Evolutionary conservation across 2,113 vertebrate species (phyloP), one percentile per base, ranked within the genome.

Genomic region (Alces alces): DNA sequence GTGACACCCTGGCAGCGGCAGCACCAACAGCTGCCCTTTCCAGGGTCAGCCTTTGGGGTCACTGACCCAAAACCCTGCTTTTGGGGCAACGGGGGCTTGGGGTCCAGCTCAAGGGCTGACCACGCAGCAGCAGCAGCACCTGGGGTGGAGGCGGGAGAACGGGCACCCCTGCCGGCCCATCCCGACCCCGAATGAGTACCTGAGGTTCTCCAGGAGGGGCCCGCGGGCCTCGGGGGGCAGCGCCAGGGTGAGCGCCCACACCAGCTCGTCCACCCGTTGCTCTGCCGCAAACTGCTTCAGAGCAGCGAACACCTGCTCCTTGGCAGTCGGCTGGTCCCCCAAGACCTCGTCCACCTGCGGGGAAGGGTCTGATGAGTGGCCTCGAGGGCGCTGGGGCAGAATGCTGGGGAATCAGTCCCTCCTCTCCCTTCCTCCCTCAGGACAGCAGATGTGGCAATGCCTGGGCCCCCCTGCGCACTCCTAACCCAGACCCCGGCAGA

Each of bases 271-370:
- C 13, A 99, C 99, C 39, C 98, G 99, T 98, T 99, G 99, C 98
- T 99, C 99, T 0, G 99, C 99, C 0, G 99, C 99, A 0, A 99
- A 99, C 95, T 99, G 99, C 98, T 99, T 99, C 97, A 99, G 98
- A 4, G 99, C 98, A 0, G 98, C 27, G 79, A 99, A 99, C 89
- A 99, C 98, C 97, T 98, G 99, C 98, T 99, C 99, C 96, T 99
- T 99, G 83, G 99, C 98, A 43, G 99, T 98, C 0, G 99, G 99
- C 89, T 99, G 99, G 0, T 99, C 99, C 1, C 99, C 98, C 3
- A 99, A 98, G 96, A 99, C 98, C 96, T 99, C 99, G 0, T 99
- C 99, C 50, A 99, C 99, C 99, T 99, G 98, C 89, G 1, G 92
- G 10, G 87, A 91, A 52, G 0, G 55, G 88, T 28, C n/a, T 0